Conservation (phyloP, 2,797 vertebrate species). For the Eidolon dupreanum region DNA sequence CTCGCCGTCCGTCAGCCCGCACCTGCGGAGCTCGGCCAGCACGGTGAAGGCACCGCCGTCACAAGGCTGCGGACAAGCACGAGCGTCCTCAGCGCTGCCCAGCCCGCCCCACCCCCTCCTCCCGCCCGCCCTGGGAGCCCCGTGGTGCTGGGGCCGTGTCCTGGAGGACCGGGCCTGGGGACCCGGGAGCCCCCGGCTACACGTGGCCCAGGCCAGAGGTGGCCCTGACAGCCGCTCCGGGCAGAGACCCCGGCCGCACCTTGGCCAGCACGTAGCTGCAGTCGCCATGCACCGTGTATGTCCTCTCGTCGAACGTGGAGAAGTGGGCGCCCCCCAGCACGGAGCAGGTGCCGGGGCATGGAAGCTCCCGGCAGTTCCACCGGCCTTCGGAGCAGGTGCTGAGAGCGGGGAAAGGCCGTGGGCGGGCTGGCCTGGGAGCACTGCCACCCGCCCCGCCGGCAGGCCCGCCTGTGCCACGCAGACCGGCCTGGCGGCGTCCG, state of each 20-base stretch:
- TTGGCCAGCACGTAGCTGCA: slow-evolving; percentile 88
- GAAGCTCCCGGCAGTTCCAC: slow-evolving; percentile 84
- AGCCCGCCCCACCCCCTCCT: rapidly evolving
- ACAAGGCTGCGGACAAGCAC: slow-evolving; percentile 81
- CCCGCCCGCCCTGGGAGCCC: too few relatives aligned
- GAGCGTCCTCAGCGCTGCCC: rapidly evolving
- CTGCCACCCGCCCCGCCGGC: too few relatives aligned
- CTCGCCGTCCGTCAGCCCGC: slow-evolving; percentile 87
- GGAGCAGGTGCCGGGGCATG: slow-evolving; percentile 85
- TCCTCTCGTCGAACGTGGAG: slow-evolving; percentile 86
- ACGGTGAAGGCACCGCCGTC: slow-evolving; percentile 81
- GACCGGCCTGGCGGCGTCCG: rapidly evolving
- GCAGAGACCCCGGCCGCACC: slow-evolving; percentile 64
- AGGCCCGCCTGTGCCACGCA: rapidly evolving
- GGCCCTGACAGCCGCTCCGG: rapidly evolving
- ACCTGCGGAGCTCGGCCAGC: slow-evolving; percentile 86
- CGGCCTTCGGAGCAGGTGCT: slow-evolving; percentile 86
- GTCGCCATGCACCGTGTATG: slow-evolving; percentile 87
- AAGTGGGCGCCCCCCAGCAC: slow-evolving; percentile 88
- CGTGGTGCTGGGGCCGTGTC: rapidly evolving
- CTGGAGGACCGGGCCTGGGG: not conserved
- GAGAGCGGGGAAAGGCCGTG: rapidly evolving
- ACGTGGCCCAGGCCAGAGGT: rapidly evolving
- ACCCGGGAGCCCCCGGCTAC: not conserved
- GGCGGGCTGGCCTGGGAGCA: rapidly evolving